Evolutionary conservation across 2,888 invertebrate species (phyloP), one percentile per base, ranked within the genome.

Genomic region (Bimastos eiseni): DNA sequence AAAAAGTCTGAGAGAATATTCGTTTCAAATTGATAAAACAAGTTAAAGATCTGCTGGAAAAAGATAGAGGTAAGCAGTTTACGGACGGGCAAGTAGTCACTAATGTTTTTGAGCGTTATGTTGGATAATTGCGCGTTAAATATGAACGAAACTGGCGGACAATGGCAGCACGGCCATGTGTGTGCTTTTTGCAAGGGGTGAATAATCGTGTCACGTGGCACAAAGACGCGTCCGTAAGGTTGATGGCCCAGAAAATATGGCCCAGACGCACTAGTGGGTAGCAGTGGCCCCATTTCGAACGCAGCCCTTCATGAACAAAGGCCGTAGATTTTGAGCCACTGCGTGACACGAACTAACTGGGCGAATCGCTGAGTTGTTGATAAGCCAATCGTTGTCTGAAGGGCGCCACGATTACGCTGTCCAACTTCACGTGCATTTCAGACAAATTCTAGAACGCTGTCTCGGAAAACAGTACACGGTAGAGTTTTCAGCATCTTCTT

Each of bases 121-220:
- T 4, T 70, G 8, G 70, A 11, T 70, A 70, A 70, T 70, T 8
- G 70, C 70, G 8, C 13, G 70, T 70, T 70, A n/a, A 70, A 70
- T 24, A 70, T 70, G 70, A n/a, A 30, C 6, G 11, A 70, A n/a
- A n/a, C 70, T n/a, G 30, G n/a, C 70, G 8, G 13, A 70, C 70
- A 70, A 70, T 70, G 70, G n/a, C n/a, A n/a, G 49, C 70, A n/a
- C 70, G 70, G n/a, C 70, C 70, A 70, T 70, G 70, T n/a, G 30
- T 70, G 30, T 24, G 17, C 8, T 3, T 30, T 70, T n/a, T n/a
- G 70, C n/a, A 70, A 70, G 70, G 1, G 70, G 70, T 70, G 70
- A 70, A 70, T 70, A 70, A 70, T 2, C 30, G 70, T n/a, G n/a
- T 70, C 70, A 70, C 70, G 70, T 70, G 70, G 70, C 70, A 70